phyloP scores from a whole-genome alignment of 2,797 vertebrate genomes.

The Hoplostethus mediterraneus region DNA sequence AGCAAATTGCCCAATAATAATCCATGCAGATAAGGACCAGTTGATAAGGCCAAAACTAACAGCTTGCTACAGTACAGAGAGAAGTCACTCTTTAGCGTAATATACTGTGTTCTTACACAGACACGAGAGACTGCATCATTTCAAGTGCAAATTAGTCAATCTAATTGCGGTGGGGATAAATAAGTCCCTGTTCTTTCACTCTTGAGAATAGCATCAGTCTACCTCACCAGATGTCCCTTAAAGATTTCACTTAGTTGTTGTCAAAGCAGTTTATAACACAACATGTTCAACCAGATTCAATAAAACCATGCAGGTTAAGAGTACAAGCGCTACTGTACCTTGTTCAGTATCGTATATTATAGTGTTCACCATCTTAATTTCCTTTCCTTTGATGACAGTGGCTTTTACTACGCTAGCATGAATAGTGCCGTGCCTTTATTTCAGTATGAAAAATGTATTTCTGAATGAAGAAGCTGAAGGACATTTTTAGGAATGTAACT shows the following conservation, averaged over 20 bases:
- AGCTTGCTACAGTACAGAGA: not conserved
- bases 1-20: not conserved
- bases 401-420: too few relatives aligned
- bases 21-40: not conserved
- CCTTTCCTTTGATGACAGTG: not conserved
- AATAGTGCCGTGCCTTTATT: not conserved
- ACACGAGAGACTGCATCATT: too few relatives aligned
- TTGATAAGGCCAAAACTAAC: not conserved
- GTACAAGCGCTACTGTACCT: not conserved
- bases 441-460: not conserved
- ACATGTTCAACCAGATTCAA: too few relatives aligned
- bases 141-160: too few relatives aligned
- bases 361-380: not conserved
- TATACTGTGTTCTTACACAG: too few relatives aligned
- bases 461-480: not conserved
- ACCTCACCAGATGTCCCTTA: not conserved
- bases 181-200: too few relatives aligned
- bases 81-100: not conserved
- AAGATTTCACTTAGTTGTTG: not conserved
- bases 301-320: not conserved
- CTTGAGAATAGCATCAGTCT: not conserved
- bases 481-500: not conserved
- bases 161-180: too few relatives aligned
- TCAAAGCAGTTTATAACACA: too few relatives aligned
- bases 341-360: not conserved